A percentile compares a stretch with the other conserved stretches of the same genome.
Evolutionary conservation across 2,113 vertebrate species (phyloP).

Genomic region (Vidua macroura): DNA sequence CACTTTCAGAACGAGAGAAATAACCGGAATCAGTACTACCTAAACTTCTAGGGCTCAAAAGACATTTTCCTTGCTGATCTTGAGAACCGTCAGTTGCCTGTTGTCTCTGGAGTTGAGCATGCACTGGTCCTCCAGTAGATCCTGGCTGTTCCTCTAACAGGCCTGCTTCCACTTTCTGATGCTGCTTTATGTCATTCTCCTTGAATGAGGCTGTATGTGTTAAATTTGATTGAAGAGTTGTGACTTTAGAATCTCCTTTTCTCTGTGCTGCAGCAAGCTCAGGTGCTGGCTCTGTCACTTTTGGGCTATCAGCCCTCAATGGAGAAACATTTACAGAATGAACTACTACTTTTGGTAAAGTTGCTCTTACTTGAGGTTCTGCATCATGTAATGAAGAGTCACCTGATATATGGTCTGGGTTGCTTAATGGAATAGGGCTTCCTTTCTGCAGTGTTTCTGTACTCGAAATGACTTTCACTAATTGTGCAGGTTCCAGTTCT

Average conservation of each 20-base stretch:
- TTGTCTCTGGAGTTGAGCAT: constrained; percentile 93
- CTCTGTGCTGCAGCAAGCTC: constrained; percentile 81
- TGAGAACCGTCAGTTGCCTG: constrained; percentile 94
- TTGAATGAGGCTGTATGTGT: constrained; percentile 75
- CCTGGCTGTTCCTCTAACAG: constrained; percentile 81
- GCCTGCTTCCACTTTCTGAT: constrained; percentile 70
- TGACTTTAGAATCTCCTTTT: constrained; percentile 80
- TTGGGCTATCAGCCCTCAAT: constrained; percentile 84
- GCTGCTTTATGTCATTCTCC: constrained; percentile 78
- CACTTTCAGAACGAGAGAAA: constrained; percentile 96
- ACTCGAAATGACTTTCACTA: constrained; percentile 68
- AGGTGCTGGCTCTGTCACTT: constrained; percentile 76
- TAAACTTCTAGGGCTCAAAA: constrained; percentile 92
- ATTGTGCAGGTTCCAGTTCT: constrained; percentile 80
- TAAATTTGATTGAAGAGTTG: constrained; percentile 69
- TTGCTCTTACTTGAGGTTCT: constrained; percentile 79
- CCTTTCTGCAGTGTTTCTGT: constrained; percentile 76
- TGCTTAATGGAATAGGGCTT: constrained; percentile 61
- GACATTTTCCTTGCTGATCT: constrained; percentile 89
- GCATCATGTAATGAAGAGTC: constrained; percentile 73
- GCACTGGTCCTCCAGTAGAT: constrained; percentile 69
- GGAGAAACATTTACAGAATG: constrained; percentile 88
- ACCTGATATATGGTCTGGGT: constrained; percentile 60
- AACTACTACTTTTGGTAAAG: constrained; percentile 92
- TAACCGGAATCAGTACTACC: constrained; percentile 98